Conservation (phyloP, 2,797 vertebrate species). For the Synaphobranchus kaupii region DNA sequence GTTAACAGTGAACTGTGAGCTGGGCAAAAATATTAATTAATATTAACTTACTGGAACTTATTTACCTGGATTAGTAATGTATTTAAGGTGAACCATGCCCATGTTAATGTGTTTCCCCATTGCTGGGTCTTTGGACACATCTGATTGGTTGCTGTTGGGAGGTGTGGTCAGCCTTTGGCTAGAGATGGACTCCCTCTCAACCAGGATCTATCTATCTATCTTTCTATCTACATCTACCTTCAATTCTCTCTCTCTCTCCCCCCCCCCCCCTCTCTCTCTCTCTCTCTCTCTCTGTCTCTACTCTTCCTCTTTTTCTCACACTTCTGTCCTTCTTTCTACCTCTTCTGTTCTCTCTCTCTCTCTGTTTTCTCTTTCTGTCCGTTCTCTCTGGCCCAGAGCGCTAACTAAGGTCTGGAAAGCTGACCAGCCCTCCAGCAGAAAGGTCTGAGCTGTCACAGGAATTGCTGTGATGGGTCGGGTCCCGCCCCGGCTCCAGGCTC, state of each 20-base stretch:
- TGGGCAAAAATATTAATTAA: too few species aligned
- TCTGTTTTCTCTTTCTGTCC: slow-evolving; percentile 49
- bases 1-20: not conserved
- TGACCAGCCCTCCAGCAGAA: slow-evolving; percentile 39
- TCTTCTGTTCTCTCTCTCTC: not conserved
- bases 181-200: not conserved
- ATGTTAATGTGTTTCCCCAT: too few species aligned
- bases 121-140: too few species aligned
- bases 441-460: slow-evolving; percentile 65
- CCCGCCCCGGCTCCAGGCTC: slow-evolving; percentile 60
- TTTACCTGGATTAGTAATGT: not conserved
- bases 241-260: too few species aligned
- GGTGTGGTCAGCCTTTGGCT: too few species aligned
- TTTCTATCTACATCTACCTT: too few species aligned
- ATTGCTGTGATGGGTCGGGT: slow-evolving; percentile 58
- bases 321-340: too few species aligned
- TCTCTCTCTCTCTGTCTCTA: too few species aligned
- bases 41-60: too few species aligned
- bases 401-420: not conserved
- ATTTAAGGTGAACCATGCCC: not conserved
- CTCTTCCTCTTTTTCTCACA: too few species aligned
- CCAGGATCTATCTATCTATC: not conserved
- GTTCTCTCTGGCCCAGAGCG: slow-evolving; percentile 47
- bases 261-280: too few species aligned
- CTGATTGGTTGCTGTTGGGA: too few species aligned